These are phyloP conservation scores for Strongylocentrotus purpuratus DNA, from an alignment of 35 echinoderm and acorn worm genomes.

Conservation along the genomic window DNA sequence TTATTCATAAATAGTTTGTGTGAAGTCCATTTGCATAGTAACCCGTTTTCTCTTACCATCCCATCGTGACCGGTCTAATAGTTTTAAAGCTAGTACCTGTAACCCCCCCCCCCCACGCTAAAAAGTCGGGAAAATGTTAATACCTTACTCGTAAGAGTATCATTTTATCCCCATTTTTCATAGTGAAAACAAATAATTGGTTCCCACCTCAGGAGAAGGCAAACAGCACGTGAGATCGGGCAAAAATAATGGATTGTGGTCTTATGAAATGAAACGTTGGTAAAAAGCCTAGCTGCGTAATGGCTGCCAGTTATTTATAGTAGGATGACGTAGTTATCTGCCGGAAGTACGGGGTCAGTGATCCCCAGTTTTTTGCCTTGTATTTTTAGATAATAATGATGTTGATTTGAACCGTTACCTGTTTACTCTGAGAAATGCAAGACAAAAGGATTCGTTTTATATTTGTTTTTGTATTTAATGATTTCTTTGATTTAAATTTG, in stretches of 20 bases:
- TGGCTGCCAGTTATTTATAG: neutral
- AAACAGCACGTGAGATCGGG: neutral
- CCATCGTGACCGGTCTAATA: no score
- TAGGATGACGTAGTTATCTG: neutral
- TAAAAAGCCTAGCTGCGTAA: neutral
- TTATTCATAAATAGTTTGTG: no score
- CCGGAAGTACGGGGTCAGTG: neutral
- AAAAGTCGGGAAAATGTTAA: neutral
- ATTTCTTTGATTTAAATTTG: no score
- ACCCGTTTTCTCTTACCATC: no score
- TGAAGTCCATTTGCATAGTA: no score
- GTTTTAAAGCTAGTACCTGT: no score
- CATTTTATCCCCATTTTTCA: neutral
- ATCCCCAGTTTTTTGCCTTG: neutral
- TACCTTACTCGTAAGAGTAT: neutral
- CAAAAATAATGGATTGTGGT: neutral
- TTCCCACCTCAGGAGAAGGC: neutral
- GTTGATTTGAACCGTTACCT: neutral
- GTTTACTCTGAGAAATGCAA: no score
- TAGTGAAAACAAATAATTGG: neutral
- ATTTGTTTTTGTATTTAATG: no score
- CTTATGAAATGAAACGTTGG: neutral
- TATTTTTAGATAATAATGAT: neutral
- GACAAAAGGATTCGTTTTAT: no score
- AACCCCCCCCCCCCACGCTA: neutral